A percentile compares a stretch with the other conserved stretches of the same genome.
These are phyloP conservation scores for Plecturocebus donacophilus DNA, from an alignment of 2,113 vertebrate species.

Conservation along the genomic window DNA sequence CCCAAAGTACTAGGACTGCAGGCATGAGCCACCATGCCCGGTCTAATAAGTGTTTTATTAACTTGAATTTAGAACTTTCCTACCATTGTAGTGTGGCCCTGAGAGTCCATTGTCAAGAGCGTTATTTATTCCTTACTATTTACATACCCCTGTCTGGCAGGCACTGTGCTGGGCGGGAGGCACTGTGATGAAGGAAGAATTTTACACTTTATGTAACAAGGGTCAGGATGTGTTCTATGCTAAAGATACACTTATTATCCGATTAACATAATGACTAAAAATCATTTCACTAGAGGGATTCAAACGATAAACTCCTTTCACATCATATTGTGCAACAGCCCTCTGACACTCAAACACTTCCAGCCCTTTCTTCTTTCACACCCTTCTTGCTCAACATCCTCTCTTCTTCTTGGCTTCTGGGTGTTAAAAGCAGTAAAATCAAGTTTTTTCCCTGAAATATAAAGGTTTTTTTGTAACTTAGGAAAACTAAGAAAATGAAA, in stretches of 20 bases:
- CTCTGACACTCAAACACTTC: neutral
- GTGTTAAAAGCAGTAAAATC: neutral
- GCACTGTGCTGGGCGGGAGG: too few species aligned
- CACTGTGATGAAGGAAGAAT: neutral
- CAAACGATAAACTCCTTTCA: neutral
- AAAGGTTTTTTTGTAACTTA: neutral
- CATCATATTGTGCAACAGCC: accelerated
- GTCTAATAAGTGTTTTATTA: neutral
- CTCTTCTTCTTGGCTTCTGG: neutral
- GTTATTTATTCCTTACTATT: neutral
- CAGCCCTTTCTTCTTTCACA: neutral
- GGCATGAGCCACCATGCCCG: too few species aligned
- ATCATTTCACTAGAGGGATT: neutral
- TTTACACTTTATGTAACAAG: neutral
- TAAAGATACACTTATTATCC: neutral
- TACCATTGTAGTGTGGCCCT: neutral
- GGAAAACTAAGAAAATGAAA: slow-evolving; percentile 6
- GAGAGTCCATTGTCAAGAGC: neutral
- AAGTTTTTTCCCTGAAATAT: neutral
- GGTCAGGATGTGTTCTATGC: neutral
- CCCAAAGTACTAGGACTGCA: too few species aligned
- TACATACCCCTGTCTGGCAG: neutral
- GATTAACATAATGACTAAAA: neutral
- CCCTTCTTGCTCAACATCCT: accelerated
- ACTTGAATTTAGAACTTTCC: neutral